These are phyloP conservation scores for Diabrotica undecimpunctata DNA, from an alignment of 1,140 invertebrate species.

Conservation along the genomic window DNA sequence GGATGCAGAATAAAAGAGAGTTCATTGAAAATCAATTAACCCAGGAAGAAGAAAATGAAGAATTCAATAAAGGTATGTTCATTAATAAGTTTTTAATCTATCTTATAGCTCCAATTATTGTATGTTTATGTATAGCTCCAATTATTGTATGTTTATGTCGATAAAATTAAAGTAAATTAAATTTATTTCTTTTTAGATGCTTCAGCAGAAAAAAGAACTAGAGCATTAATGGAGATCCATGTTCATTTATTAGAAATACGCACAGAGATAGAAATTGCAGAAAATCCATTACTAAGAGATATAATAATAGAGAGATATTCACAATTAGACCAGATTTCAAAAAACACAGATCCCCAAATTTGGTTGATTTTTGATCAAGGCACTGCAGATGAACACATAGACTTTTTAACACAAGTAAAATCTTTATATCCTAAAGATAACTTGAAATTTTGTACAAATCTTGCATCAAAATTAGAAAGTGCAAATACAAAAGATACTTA, in stretches of 20 bases:
- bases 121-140: no score
- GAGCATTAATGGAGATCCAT: constrained; percentile 54
- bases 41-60: constrained; percentile 44
- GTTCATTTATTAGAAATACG: constrained; percentile 57
- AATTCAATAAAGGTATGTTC: constrained; percentile 45
- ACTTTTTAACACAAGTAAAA: constrained; percentile 48
- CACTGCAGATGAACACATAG: constrained; percentile 49
- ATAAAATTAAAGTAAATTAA: no score
- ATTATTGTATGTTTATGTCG: no score
- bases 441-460: constrained; percentile 44
- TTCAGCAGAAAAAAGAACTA: constrained; percentile 45
- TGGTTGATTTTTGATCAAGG: constrained; percentile 54
- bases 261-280: constrained; percentile 58
- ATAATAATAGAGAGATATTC: constrained; percentile 44
- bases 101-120: background rate
- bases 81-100: constrained; percentile 23
- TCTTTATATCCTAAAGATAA: constrained; percentile 43
- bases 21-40: constrained; percentile 44
- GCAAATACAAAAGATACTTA: constrained; percentile 49
- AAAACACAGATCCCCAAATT: constrained; percentile 34
- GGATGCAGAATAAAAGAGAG: constrained; percentile 52
- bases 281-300: constrained; percentile 57
- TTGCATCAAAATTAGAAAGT: constrained; percentile 51
- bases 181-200: constrained; percentile 21
- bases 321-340: constrained; percentile 27